Evolutionary conservation across 1,140 invertebrate species (phyloP).

Genomic region (Eufriesea mexicana): DNA sequence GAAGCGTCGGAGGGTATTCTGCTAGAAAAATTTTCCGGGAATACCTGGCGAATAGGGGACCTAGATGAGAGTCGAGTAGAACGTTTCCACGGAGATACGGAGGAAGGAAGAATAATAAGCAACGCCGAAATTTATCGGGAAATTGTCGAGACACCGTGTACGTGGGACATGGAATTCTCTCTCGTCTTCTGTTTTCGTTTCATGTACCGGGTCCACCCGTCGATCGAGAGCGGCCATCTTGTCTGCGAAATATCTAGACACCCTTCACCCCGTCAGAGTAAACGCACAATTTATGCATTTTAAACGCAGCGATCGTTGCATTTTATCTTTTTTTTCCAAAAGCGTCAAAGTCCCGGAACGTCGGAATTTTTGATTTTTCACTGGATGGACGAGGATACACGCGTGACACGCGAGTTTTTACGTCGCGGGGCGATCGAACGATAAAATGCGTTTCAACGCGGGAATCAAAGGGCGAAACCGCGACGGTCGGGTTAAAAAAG

Average conservation of each 20-base stretch:
- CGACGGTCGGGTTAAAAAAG: constrained; percentile 27
- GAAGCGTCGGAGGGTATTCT: background rate
- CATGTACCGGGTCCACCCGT: background rate
- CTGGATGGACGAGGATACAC: too few species aligned
- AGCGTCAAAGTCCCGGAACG: background rate
- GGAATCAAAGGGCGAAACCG: constrained; percentile 29
- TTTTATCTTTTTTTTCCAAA: background rate
- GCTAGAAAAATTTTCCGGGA: background rate
- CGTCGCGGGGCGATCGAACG: background rate
- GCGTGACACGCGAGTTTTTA: background rate
- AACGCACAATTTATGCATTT: background rate
- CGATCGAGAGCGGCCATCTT: background rate
- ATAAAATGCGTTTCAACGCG: constrained; percentile 34
- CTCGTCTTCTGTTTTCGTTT: background rate
- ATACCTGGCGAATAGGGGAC: too few species aligned
- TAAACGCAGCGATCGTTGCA: background rate
- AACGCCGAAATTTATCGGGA: background rate
- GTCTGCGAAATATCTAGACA: background rate
- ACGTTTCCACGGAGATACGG: background rate
- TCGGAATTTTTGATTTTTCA: too few species aligned
- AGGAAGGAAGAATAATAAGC: too few species aligned
- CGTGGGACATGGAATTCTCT: background rate
- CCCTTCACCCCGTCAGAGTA: background rate
- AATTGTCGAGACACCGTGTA: background rate
- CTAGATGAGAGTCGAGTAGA: background rate